These are phyloP conservation scores for Morone saxatilis DNA, from an alignment of 2,113 vertebrate genomes.

Conservation along the genomic window DNA sequence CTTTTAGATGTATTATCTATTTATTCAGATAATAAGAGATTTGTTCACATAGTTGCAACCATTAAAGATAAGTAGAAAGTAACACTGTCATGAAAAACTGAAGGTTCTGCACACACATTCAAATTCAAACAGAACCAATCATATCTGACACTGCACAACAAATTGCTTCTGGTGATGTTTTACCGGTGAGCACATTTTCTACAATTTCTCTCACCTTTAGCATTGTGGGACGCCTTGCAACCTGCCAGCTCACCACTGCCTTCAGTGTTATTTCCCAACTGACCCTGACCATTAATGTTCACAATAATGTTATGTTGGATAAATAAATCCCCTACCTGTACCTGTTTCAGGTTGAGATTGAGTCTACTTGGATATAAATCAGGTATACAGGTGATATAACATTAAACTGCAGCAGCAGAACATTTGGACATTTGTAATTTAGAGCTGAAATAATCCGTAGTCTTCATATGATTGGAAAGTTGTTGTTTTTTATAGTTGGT, in stretches of 20 bases:
- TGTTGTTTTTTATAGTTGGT: neutral
- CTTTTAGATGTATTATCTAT: neutral
- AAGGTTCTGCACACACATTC: neutral
- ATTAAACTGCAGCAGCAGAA: neutral
- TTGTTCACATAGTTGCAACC: neutral
- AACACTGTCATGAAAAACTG: neutral
- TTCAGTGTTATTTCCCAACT: conserved; percentile 13
- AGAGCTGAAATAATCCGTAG: neutral
- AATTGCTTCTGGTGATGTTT: neutral
- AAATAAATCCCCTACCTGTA: neutral
- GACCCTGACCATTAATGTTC: conserved; percentile 6
- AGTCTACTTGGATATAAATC: neutral
- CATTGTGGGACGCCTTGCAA: neutral
- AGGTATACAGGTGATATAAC: too few relatives aligned
- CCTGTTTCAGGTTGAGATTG: neutral
- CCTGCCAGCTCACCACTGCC: neutral
- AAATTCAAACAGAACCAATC: neutral
- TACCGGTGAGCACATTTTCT: neutral
- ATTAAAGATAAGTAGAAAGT: neutral
- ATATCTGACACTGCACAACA: neutral
- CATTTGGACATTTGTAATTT: neutral
- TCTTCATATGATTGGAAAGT: too few relatives aligned
- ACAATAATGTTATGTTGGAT: neutral
- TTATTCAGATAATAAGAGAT: neutral
- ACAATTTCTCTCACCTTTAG: neutral